Evolutionary conservation across 2,797 vertebrate species (phyloP), one percentile per base, ranked within the genome.

Genomic region (Bryconaethiops microstoma): DNA sequence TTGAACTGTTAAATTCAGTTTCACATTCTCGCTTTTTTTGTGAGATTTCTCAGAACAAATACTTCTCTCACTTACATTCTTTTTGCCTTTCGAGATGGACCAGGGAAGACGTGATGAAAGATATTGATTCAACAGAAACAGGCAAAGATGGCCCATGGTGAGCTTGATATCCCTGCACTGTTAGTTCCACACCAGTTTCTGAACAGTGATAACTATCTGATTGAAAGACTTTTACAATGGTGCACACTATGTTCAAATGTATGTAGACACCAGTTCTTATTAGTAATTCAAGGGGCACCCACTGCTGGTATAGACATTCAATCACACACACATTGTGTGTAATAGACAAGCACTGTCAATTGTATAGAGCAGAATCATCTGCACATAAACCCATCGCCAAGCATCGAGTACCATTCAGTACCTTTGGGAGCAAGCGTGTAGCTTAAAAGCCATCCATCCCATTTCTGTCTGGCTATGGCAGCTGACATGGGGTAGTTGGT

Each of bases 21-120:
- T 9, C 29, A 42, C 57, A 17, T 54, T 21, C 54, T 57, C 54
- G 6, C n/a, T 55, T 67, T 10, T 9, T 50, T 72, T 80, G 52
- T 63, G 59, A 29, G 7, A 39, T 54, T 23, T 10, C 39, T 17
- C 29, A 14, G 60, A 69, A 74, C 63, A 29, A 55, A 29, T 80
- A 39, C 52, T 69, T 4, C 7, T 74, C 21, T 62, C 57, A 39
- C 19, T 5, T 0, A 0, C 67, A 5, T 76, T 48, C 25, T 55
- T 55, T 73, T 57, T 79, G 16, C 86, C 71, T 72, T 72, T 84
- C 67, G 77, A 95, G 93, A 94, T 96, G 94, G 91, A n/a, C 87
- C 90, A 90, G 73, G 87, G 81, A 86, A 78, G 82, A 77, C 89
- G 90, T 88, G 91, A 98, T 98, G 96, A 98, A 95, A 96, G 94